phyloP scores from a whole-genome alignment of 2,888 invertebrate species.

The Caenorhabditis plicata region DNA sequence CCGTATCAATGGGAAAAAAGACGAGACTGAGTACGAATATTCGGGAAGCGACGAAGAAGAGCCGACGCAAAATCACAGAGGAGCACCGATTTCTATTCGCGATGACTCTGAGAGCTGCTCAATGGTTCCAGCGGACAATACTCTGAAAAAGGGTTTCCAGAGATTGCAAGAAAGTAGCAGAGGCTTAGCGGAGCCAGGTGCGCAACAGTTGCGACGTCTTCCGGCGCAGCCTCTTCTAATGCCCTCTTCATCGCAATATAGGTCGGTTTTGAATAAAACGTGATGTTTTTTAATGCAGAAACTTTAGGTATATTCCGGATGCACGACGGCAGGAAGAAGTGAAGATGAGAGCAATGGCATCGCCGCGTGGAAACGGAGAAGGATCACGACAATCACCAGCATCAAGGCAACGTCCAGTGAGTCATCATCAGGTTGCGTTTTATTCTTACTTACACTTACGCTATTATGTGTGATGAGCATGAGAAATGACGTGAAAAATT shows the following conservation, averaged over 20 bases:
- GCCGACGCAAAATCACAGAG: constrained; percentile 70
- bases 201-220: constrained; percentile 52
- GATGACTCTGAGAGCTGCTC: constrained; percentile 69
- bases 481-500: constrained; percentile 1
- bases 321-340: constrained; percentile 43
- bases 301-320: constrained; percentile 20
- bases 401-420: constrained; percentile 41
- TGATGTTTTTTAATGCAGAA: not conserved
- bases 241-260: constrained; percentile 21
- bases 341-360: constrained; percentile 43
- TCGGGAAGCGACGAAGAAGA: constrained; percentile 97
- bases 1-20: constrained; percentile 68
- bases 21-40: constrained; percentile 81
- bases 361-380: constrained; percentile 33
- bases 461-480: constrained; percentile 1
- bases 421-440: constrained; percentile 50
- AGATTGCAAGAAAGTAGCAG: constrained; percentile 79
- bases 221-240: constrained; percentile 35
- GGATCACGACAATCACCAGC: constrained; percentile 32
- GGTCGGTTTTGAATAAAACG: not conserved
- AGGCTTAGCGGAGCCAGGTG: constrained; percentile 50
- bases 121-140: constrained; percentile 90
- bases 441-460: constrained; percentile 7
- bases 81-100: constrained; percentile 14
- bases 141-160: constrained; percentile 93